These are phyloP conservation scores for Hyperoplus immaculatus DNA, from an alignment of 2,797 vertebrate genomes.

Conservation along the genomic window DNA sequence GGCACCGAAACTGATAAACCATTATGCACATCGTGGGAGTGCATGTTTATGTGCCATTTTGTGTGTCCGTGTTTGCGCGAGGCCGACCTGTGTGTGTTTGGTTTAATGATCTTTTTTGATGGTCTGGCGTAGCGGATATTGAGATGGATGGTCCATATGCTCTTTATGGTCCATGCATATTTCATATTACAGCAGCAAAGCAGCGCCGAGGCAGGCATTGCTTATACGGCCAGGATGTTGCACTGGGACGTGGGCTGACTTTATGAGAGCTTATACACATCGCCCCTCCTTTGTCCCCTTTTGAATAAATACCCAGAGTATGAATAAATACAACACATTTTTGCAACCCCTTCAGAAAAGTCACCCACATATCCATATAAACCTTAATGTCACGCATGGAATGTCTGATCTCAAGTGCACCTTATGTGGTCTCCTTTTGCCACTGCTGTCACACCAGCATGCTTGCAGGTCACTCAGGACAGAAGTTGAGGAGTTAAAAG, in stretches of 20 bases:
- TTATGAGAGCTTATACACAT: slow-evolving; percentile 74
- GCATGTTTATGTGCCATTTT: slow-evolving; percentile 80
- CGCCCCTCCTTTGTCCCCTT: slow-evolving; percentile 69
- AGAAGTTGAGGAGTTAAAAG: slow-evolving; percentile 20
- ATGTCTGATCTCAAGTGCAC: slow-evolving; percentile 54
- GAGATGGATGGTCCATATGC: slow-evolving; percentile 85
- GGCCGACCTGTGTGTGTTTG: slow-evolving; percentile 67
- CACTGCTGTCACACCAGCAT: slow-evolving; percentile 5
- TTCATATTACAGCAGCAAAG: slow-evolving; percentile 81
- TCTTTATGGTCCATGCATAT: slow-evolving; percentile 85
- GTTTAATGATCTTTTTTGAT: slow-evolving; percentile 84
- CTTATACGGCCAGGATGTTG: slow-evolving; percentile 80
- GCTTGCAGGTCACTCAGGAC: slow-evolving; percentile 35
- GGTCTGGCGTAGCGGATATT: slow-evolving; percentile 79
- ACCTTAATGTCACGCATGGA: slow-evolving; percentile 47
- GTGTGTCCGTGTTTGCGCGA: slow-evolving; percentile 52
- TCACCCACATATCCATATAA: slow-evolving; percentile 68
- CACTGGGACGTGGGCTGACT: slow-evolving; percentile 78
- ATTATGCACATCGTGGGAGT: slow-evolving; percentile 78
- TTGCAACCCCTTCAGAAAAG: slow-evolving; percentile 38
- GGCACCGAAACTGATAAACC: slow-evolving; percentile 78
- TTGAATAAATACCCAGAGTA: slow-evolving; percentile 66
- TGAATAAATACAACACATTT: slow-evolving; percentile 63
- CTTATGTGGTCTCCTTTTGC: slow-evolving; percentile 35
- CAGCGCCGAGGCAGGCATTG: slow-evolving; percentile 70